A percentile compares a stretch with the other conserved stretches of the same genome.
These are phyloP conservation scores for Rousettus madagascariensis DNA, from an alignment of 2,797 vertebrate genomes.

Conservation along the genomic window DNA sequence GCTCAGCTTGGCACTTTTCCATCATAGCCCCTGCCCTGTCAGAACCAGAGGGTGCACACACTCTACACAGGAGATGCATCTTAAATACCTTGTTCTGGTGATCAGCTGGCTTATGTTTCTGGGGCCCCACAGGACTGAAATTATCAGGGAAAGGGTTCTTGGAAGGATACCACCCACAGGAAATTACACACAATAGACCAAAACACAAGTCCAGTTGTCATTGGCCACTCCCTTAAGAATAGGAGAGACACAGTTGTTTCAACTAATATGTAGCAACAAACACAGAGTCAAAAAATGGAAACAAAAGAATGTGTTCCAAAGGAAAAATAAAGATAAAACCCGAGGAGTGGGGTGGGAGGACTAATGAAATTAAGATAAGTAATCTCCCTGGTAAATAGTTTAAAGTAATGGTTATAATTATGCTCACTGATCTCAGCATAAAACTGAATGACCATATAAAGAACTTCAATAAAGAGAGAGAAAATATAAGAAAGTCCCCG, in stretches of 20 bases:
- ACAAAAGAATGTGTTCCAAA: not conserved
- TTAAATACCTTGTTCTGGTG: not conserved
- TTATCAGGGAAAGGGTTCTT: not conserved
- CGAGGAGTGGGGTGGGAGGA: too few species aligned
- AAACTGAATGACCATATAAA: not conserved
- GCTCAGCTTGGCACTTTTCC: not conserved
- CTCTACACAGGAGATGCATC: not conserved
- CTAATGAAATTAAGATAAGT: not conserved
- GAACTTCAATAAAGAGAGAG: not conserved
- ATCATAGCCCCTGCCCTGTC: not conserved
- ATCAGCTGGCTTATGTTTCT: not conserved
- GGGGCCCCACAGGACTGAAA: not conserved
- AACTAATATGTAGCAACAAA: not conserved
- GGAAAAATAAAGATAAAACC: not conserved
- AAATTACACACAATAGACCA: not conserved
- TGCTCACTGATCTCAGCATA: not conserved
- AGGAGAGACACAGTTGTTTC: not conserved
- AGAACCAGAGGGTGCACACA: not conserved
- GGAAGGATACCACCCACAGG: not conserved
- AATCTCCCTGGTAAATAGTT: not conserved
- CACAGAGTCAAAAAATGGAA: not conserved
- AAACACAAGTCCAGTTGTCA: not conserved
- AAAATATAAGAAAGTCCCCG: not conserved
- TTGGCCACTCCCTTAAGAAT: not conserved
- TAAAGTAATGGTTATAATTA: not conserved